Evolutionary conservation across 2,888 invertebrate species (phyloP).

Genomic region (Lasioglossum calceatum): DNA sequence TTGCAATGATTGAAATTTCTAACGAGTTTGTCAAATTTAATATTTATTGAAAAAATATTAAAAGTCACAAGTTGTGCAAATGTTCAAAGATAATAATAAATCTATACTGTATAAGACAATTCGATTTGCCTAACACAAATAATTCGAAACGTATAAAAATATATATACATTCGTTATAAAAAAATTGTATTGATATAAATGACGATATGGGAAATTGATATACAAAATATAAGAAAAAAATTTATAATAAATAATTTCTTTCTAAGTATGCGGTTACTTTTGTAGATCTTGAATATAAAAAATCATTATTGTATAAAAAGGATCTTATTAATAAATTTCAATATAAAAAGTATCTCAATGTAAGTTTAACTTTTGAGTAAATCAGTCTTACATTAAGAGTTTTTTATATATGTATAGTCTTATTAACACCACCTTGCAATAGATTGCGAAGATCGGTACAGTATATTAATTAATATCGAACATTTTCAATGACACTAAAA

Average conservation of each 20-base stretch:
- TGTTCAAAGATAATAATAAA: background rate
- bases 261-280: background rate
- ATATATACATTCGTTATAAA: slow-evolving; percentile 9
- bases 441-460: background rate
- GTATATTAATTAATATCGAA: background rate
- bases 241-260: background rate
- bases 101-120: background rate
- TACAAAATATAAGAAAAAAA: background rate
- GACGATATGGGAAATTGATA: background rate
- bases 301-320: background rate
- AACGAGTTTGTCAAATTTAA: background rate
- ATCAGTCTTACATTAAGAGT: background rate
- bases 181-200: background rate
- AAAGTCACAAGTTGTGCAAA: background rate
- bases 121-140: background rate
- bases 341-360: slow-evolving; percentile 2
- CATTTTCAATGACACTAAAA: slow-evolving; percentile 15
- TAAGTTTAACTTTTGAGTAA: background rate
- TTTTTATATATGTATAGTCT: background rate
- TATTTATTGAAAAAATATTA: background rate
- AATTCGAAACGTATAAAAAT: background rate
- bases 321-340: background rate
- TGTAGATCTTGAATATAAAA: slow-evolving; percentile 5
- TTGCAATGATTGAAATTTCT: background rate
- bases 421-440: background rate